A percentile compares a stretch with the other conserved stretches of the same genome.
phyloP scores from a whole-genome alignment of 2,888 invertebrate genomes.

The Mythimna vitellina region DNA sequence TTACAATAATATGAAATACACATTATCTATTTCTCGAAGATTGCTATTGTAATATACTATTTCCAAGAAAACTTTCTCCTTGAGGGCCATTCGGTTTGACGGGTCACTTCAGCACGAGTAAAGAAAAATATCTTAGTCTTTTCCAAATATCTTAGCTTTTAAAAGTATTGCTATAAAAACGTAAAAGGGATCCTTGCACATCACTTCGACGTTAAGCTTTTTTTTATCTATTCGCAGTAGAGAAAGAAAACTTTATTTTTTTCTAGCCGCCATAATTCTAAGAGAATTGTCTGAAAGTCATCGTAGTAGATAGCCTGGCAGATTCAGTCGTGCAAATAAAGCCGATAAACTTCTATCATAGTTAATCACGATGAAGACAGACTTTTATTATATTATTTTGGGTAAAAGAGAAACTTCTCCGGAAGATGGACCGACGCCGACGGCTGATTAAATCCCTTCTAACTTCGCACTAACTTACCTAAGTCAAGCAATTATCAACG shows the following conservation, averaged over 20 bases:
- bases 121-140: slow-evolving; percentile 23
- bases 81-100: slow-evolving; percentile 10
- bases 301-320: slow-evolving; percentile 17
- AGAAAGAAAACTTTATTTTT: slow-evolving; percentile 11
- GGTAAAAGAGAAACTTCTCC: slow-evolving; percentile 36
- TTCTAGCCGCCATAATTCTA: slow-evolving; percentile 12
- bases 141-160: slow-evolving; percentile 16
- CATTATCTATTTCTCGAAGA: neutral
- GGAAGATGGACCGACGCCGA: slow-evolving; percentile 35
- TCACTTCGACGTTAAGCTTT: slow-evolving; percentile 16
- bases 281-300: slow-evolving; percentile 17
- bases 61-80: neutral
- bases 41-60: neutral
- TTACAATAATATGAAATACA: neutral
- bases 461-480: slow-evolving; percentile 42
- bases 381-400: slow-evolving; percentile 52
- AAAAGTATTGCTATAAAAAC: slow-evolving; percentile 28
- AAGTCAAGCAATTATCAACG: slow-evolving; percentile 32
- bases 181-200: slow-evolving; percentile 8
- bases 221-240: slow-evolving; percentile 4
- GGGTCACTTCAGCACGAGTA: slow-evolving; percentile 9
- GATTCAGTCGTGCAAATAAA: slow-evolving; percentile 46
- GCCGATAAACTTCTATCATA: slow-evolving; percentile 43
- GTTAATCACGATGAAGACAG: slow-evolving; percentile 39
- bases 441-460: slow-evolving; percentile 50